A percentile compares a stretch with the other conserved stretches of the same genome.
These are phyloP conservation scores for Atta texana DNA, from an alignment of 1,140 invertebrate species.

Conservation along the genomic window DNA sequence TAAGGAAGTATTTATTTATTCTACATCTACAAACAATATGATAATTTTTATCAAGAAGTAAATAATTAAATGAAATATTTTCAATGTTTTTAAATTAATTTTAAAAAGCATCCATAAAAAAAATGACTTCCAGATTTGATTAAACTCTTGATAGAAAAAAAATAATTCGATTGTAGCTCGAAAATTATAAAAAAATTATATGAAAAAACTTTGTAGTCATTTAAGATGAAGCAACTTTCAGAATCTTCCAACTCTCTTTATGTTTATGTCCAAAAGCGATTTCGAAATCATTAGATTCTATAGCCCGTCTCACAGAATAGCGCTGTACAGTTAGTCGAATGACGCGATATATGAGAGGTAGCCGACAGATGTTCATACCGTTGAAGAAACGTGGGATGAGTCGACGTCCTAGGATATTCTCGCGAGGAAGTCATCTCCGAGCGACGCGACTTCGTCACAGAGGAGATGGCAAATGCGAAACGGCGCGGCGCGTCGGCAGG, in stretches of 20 bases:
- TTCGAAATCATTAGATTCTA: constrained; percentile 16
- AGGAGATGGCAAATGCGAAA: constrained; percentile 30
- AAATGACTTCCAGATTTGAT: not conserved
- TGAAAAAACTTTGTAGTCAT: not conserved
- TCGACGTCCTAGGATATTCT: constrained; percentile 28
- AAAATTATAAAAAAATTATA: not conserved
- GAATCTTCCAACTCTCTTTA: not conserved
- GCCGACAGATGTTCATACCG: constrained; percentile 53
- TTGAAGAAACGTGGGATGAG: constrained; percentile 43
- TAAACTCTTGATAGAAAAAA: not conserved
- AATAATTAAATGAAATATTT: constrained; percentile 4
- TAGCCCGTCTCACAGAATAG: constrained; percentile 16
- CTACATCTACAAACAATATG: not conserved
- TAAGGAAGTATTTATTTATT: not conserved
- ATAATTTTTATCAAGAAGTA: not conserved
- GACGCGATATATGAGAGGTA: constrained; percentile 42
- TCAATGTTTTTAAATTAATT: not conserved
- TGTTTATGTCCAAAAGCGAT: not conserved
- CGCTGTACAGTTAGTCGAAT: constrained; percentile 56
- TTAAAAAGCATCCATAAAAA: not conserved
- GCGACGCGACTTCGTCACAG: constrained; percentile 10
- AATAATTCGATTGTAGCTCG: not conserved
- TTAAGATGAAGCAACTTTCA: not conserved
- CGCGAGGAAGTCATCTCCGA: constrained; percentile 34
- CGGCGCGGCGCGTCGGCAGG: not conserved